Conservation (phyloP, 1,140 invertebrate species). For the Ectropis grisescens region DNA sequence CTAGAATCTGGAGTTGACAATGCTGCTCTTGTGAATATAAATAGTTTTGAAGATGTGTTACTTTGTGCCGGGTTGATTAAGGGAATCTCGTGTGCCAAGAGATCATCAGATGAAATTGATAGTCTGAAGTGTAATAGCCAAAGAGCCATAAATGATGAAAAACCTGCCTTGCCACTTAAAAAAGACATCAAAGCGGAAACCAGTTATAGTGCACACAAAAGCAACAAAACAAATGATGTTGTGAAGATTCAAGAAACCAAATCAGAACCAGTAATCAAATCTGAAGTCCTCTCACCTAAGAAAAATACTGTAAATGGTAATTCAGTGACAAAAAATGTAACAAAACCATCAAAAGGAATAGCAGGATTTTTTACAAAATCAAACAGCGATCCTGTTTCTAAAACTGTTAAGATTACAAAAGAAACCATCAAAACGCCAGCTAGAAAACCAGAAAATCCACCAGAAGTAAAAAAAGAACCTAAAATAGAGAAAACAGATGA, state of each 20-base stretch:
- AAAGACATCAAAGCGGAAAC: conserved; percentile 15
- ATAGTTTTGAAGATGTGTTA: conserved; percentile 41
- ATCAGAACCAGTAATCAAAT: conserved; percentile 10
- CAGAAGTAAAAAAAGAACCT: conserved; percentile 5
- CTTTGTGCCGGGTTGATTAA: conserved; percentile 45
- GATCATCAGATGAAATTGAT: conserved; percentile 31
- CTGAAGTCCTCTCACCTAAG: conserved; percentile 20
- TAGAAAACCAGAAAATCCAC: conserved; percentile 5
- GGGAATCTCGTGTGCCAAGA: conserved; percentile 31
- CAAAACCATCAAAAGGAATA: conserved; percentile 37
- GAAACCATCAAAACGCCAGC: conserved; percentile 5
- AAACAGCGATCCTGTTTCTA: conserved; percentile 11
- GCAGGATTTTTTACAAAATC: conserved; percentile 46
- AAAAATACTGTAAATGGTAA: conserved; percentile 13
- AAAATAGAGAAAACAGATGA: conserved; percentile 6
- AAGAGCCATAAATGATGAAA: conserved; percentile 11
- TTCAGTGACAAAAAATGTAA: conserved; percentile 14
- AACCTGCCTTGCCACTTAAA: conserved; percentile 6
- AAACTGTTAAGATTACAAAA: conserved; percentile 15
- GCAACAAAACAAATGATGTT: conserved; percentile 3
- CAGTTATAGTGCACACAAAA: too few relatives aligned
- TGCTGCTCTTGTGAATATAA: conserved; percentile 25
- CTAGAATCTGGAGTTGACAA: conserved; percentile 31
- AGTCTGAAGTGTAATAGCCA: conserved; percentile 36
- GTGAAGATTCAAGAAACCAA: conserved; percentile 4